These are phyloP conservation scores for Heliopora coerulea DNA, from an alignment of 92 coral and sea anemone species.

Conservation along the genomic window DNA sequence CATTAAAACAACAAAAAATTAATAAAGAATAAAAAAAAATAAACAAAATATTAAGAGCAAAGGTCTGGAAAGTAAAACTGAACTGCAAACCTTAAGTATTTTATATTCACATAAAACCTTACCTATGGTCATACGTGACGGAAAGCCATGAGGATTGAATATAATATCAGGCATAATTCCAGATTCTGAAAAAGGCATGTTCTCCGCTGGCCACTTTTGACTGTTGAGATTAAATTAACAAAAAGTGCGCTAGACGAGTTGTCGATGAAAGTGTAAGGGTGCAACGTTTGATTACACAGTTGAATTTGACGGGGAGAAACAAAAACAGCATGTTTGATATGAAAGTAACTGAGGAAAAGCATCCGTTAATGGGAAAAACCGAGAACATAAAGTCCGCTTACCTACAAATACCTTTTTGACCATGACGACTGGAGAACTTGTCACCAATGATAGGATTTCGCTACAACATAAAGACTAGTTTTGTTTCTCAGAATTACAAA, in stretches of 20 bases:
- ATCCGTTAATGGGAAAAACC: too few species aligned
- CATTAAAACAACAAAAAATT: too few species aligned
- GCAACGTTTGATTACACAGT: too few species aligned
- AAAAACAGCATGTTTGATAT: background rate
- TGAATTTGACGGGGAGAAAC: too few species aligned
- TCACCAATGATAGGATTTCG: slow-evolving; percentile 98
- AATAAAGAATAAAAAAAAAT: too few species aligned
- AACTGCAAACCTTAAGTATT: too few species aligned
- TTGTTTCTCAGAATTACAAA: background rate
- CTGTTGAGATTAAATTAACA: slow-evolving; percentile 43
- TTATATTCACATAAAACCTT: too few species aligned
- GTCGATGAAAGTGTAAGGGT: too few species aligned
- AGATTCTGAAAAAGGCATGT: slow-evolving; percentile 99
- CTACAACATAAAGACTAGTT: slow-evolving; percentile 37
- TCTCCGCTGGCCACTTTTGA: slow-evolving; percentile 96
- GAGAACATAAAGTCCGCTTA: too few species aligned
- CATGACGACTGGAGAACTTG: slow-evolving; percentile 98
- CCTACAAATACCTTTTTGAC: slow-evolving; percentile 99
- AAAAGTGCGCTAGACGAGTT: too few species aligned
- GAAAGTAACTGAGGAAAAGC: background rate
- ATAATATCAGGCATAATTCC: slow-evolving; percentile 98
- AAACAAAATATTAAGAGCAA: too few species aligned
- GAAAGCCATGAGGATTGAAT: slow-evolving; percentile 96
- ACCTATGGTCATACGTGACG: slow-evolving; percentile 99
- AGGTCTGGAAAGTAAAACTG: too few species aligned